Base-by-base conservation (phyloP, 2,113 vertebrate species). In the Bostrychus sinensis region DNA sequence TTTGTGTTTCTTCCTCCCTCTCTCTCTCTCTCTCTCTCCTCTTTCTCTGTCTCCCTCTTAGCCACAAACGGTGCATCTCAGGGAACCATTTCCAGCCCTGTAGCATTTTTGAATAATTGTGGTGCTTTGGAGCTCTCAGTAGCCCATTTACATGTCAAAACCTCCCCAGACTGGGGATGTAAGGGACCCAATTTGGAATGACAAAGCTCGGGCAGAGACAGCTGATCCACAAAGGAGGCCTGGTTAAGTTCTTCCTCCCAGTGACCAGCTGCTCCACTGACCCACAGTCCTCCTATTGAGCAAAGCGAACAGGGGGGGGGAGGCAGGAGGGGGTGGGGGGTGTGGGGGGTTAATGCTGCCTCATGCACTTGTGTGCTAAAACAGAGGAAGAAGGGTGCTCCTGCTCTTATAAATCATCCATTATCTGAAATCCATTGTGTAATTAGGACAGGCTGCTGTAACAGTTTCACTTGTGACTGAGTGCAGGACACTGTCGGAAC, bases 171-270 rank as follows among this genome's bases (percentile, higher is more conserved):
- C 81, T 77, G 67, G 65, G 80, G 82, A 66, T 89, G 86, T 76
- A 77, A 88, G 86, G 84, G 78, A 83, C 83, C 85, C 87, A 84
- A 81, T 92, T 88, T 89, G 88, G 90, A 91, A 90, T 83, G 85
- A 92, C 90, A 92, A 91, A 91, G 91, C 89, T 85, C 54, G 32
- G 84, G 77, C 72, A 83, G 79, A 88, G 86, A 89, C 88, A 90
- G 89, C 90, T 91, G 90, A 91, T 89, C 88, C 88, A 92, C 88
- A 91, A 89, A 90, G 80, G 87, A 86, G 81, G 83, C 72, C 87
- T 92, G 91, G 91, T 93, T 92, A 93, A 92, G 86, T 85, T 90
- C 89, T 89, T 87, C 85, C 83, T 87, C 86, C 83, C 81, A 83
- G 81, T 83, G 77, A 89, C 91, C 91, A 92, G 90, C 92, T 92